phyloP scores from a whole-genome alignment of 2,113 vertebrate genomes.

The Fulmarus glacialis region DNA sequence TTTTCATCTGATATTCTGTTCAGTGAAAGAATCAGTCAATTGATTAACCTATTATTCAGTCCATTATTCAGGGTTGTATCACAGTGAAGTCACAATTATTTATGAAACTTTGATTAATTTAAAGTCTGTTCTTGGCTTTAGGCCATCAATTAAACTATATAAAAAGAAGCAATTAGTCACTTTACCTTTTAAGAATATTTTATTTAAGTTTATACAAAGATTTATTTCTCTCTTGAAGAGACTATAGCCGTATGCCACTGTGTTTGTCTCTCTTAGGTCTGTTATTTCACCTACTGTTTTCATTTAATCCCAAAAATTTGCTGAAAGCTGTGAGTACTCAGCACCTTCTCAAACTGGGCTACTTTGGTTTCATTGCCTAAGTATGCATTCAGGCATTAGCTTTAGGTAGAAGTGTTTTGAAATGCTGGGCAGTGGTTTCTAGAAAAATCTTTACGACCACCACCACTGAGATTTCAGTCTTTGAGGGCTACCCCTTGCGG shows the following conservation, averaged over 20 bases:
- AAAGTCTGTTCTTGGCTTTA: neutral
- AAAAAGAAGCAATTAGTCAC: slow-evolving; percentile 14
- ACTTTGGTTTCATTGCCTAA: neutral
- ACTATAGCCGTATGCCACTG: neutral
- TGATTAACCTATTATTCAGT: slow-evolving; percentile 31
- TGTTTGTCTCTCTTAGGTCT: neutral
- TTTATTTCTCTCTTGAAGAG: neutral
- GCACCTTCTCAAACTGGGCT: neutral
- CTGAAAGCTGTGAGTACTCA: neutral
- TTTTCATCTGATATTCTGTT: neutral
- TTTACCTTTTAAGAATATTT: neutral
- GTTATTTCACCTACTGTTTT: neutral
- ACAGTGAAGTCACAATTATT: slow-evolving; percentile 20
- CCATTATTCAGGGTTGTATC: neutral
- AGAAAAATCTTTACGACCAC: neutral
- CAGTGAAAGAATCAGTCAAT: neutral
- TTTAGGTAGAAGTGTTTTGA: neutral
- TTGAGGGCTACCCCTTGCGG: neutral
- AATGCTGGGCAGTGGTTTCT: slow-evolving; percentile 14
- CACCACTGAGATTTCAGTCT: slow-evolving; percentile 14
- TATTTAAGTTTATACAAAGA: neutral
- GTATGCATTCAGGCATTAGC: neutral
- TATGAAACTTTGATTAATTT: slow-evolving; percentile 43
- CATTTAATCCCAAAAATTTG: neutral
- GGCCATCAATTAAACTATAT: neutral